A percentile compares a stretch with the other conserved stretches of the same genome.
Conservation (phyloP, 2,888 invertebrate genomes). For the Yponomeuta plumbellus region DNA sequence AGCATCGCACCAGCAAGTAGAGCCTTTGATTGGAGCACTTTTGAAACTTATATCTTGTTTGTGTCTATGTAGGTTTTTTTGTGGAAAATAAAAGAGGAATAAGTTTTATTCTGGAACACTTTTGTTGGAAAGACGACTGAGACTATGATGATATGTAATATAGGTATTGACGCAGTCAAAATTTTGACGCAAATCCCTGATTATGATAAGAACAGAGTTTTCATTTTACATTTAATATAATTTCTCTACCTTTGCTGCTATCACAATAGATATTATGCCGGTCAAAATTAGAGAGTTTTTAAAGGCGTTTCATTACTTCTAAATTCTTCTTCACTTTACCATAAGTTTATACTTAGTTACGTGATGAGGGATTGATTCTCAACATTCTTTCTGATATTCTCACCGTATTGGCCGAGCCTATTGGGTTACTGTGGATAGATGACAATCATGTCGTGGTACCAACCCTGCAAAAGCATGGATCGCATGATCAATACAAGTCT, state of each 20-base stretch:
- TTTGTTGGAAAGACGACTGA: no score
- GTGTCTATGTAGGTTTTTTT: no score
- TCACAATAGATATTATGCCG: neutral
- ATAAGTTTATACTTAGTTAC: neutral
- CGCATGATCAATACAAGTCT: neutral
- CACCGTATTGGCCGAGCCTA: neutral
- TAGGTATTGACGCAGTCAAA: neutral
- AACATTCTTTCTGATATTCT: neutral
- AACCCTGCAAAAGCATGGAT: neutral
- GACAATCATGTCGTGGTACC: neutral
- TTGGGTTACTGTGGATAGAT: no score
- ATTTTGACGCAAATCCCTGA: neutral
- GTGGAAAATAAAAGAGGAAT: no score
- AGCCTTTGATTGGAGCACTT: no score
- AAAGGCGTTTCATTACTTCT: neutral
- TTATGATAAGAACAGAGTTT: slow-evolving; percentile 5
- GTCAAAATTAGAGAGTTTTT: neutral
- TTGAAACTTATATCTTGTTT: no score
- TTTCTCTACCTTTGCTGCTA: neutral
- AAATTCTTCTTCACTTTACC: neutral
- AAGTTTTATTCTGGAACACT: no score
- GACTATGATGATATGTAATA: no score
- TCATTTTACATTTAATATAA: slow-evolving; percentile 22
- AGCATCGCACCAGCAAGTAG: neutral
- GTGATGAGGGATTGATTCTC: neutral